These are phyloP conservation scores for Drosophila ogumai DNA, from an alignment of 1,140 invertebrate species.

Conservation along the genomic window DNA sequence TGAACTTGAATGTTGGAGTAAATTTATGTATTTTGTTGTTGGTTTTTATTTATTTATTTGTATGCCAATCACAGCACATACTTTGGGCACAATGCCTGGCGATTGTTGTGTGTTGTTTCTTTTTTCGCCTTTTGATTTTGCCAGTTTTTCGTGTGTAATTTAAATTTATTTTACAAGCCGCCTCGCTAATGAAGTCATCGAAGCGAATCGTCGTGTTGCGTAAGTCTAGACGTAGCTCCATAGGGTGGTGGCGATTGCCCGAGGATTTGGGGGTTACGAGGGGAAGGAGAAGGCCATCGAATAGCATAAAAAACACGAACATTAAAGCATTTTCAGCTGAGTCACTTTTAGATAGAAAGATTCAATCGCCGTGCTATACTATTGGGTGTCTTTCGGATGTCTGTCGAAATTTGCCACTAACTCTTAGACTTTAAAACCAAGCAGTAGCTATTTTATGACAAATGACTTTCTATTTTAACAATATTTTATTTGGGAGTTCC, in stretches of 20 bases:
- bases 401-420: conserved; percentile 7
- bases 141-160: conserved; percentile 50
- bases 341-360: conserved; percentile 23
- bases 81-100: conserved; percentile 35
- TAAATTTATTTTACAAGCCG: conserved; percentile 59
- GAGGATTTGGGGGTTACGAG: conserved; percentile 18
- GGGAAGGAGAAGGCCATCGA: conserved; percentile 44
- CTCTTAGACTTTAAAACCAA: background rate
- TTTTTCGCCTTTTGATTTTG: conserved; percentile 17
- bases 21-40: conserved; percentile 37
- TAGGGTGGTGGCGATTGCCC: conserved; percentile 26
- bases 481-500: background rate
- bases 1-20: conserved; percentile 64
- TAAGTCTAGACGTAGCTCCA: conserved; percentile 38
- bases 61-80: conserved; percentile 22
- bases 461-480: conserved; percentile 6
- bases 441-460: background rate
- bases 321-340: conserved; percentile 36
- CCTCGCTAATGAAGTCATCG: conserved; percentile 52
- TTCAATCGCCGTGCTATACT: conserved; percentile 9
- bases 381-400: conserved; percentile 18
- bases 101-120: conserved; percentile 29
- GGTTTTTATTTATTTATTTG: conserved; percentile 25
- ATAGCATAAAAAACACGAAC: conserved; percentile 39
- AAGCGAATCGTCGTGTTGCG: conserved; percentile 47